phyloP scores from a whole-genome alignment of 2,888 invertebrate species.

The Rutpela maculata region DNA sequence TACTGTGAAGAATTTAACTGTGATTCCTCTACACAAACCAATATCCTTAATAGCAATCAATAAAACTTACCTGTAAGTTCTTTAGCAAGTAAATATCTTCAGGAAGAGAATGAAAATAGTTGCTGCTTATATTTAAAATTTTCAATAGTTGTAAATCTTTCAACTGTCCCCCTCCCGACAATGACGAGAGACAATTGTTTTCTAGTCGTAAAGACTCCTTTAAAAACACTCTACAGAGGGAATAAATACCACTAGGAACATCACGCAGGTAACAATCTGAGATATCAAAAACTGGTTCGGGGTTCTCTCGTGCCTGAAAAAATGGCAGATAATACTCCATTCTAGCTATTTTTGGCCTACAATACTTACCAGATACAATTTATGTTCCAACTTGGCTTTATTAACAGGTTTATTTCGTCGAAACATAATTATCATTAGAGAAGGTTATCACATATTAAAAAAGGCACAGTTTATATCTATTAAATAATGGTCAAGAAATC shows the following conservation, averaged over 20 bases:
- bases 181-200: conserved; percentile 81
- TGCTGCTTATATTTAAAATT: conserved; percentile 81
- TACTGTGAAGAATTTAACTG: no score
- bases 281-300: conserved; percentile 87
- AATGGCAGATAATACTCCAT: conserved; percentile 15
- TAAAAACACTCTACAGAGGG: conserved; percentile 87
- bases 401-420: conserved; percentile 73
- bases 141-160: conserved; percentile 82
- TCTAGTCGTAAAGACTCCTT: conserved; percentile 83
- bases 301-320: conserved; percentile 83
- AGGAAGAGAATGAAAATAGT: conserved; percentile 80
- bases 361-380: conserved; percentile 76
- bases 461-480: conserved; percentile 19
- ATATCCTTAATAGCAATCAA: not conserved
- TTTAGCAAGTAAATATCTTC: conserved; percentile 80
- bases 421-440: conserved; percentile 64
- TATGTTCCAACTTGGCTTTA: conserved; percentile 78
- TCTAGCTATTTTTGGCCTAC: not conserved
- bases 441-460: conserved; percentile 34
- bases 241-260: conserved; percentile 87
- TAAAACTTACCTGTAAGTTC: conserved; percentile 79
- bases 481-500: conserved; percentile 23
- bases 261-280: conserved; percentile 85
- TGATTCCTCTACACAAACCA: no score
- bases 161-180: conserved; percentile 84